phyloP scores from a whole-genome alignment of 2,797 vertebrate species.

The Staurois parvus region DNA sequence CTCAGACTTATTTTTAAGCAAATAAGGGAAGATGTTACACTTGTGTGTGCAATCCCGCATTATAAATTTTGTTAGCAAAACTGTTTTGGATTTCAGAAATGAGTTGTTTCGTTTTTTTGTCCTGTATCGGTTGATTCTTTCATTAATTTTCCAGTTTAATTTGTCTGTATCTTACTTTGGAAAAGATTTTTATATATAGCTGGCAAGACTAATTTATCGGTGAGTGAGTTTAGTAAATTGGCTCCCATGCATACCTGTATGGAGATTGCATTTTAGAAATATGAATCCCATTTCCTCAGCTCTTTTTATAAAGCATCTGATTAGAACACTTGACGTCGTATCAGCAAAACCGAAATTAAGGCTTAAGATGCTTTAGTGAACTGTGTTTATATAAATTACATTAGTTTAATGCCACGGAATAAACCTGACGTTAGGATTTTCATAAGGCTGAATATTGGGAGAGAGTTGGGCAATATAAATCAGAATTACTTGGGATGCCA shows the following conservation, averaged over 20 bases:
- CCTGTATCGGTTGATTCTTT: slow-evolving; percentile 35
- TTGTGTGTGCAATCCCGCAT: neutral
- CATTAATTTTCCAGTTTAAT: slow-evolving; percentile 59
- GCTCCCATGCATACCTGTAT: slow-evolving; percentile 53
- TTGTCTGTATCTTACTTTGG: slow-evolving; percentile 50
- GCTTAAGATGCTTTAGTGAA: slow-evolving; percentile 52
- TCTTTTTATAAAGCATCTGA: slow-evolving; percentile 42
- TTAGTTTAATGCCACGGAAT: slow-evolving; percentile 57
- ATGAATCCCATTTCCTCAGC: slow-evolving; percentile 42
- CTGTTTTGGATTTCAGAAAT: slow-evolving; percentile 39
- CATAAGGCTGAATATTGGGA: slow-evolving; percentile 33
- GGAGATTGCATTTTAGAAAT: slow-evolving; percentile 57
- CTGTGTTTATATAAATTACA: slow-evolving; percentile 49
- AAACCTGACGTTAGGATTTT: slow-evolving; percentile 17
- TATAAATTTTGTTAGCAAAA: slow-evolving; percentile 39
- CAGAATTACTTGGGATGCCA: neutral
- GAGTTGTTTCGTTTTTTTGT: slow-evolving; percentile 16
- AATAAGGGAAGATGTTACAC: slow-evolving; percentile 6
- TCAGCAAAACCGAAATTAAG: slow-evolving; percentile 57
- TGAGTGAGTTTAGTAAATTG: slow-evolving; percentile 60
- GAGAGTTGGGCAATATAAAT: neutral
- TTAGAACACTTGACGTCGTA: slow-evolving; percentile 47
- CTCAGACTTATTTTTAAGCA: slow-evolving; percentile 2
- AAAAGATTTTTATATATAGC: slow-evolving; percentile 50
- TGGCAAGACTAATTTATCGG: slow-evolving; percentile 59